Evolutionary conservation across 1,140 invertebrate species (phyloP), one percentile per base, ranked within the genome.

Genomic region (Drosophila aff.): DNA sequence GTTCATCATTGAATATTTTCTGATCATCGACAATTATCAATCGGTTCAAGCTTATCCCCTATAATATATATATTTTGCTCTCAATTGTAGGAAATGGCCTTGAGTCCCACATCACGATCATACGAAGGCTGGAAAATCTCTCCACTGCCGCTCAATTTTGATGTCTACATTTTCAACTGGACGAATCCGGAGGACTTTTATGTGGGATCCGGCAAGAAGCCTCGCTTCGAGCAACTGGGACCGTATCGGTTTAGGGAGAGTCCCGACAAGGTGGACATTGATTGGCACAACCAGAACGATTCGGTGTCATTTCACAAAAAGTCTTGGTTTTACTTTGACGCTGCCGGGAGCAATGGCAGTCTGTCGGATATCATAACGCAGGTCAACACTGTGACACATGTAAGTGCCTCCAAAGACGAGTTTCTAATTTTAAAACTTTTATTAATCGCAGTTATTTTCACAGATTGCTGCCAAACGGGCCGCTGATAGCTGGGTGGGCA

Each of bases 221-320:
- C 96, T 6, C 93, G 94, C 5, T 95, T 96, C 63, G 92, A 94
- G 44, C 94, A 96, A 93, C 90, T 96, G 50, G 97, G 97, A 53
- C 97, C 97, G 1, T 97, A 97, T 86, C 94, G 95, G n/a, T 96
- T 94, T 87, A 95, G 95, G n/a, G 96, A 97, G 93, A 93, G 94
- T 7, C 95, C 95, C 49, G 94, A 95, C 59, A 97, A 97, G 82
- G 95, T 96, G 0, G 95, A 97, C 80, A 94, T 97, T 23, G 94
- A 93, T 1, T 97, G 95, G 93, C 94, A 96, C 79, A 93, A 94
- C 18, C 92, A 95, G 49, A 98, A 99, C 93, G 93, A 94, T 16
- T 98, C 98, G 1, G 95, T 99, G 8, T 96, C 96, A n/a, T 99
- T 97, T 92, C 93, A 95, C 16, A 96, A 97, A 67, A 95, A 94